Percentiles rank a stretch among this genome's conserved stretches.
phyloP scores from a whole-genome alignment of 2,888 invertebrate species.

The Andrena minutula region DNA sequence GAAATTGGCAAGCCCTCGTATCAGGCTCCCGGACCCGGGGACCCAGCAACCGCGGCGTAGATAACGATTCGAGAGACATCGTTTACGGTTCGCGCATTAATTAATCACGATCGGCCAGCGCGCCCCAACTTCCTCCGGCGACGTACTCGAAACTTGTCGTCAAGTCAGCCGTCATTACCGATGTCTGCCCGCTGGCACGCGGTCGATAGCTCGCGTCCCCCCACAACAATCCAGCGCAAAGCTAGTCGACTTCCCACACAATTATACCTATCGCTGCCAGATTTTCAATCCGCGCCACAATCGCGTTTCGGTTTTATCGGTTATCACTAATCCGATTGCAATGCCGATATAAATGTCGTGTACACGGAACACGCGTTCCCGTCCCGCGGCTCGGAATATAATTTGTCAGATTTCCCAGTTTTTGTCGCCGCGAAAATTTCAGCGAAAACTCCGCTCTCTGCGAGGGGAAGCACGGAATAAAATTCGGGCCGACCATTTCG shows the following conservation, averaged over 20 bases:
- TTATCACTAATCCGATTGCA: conserved; percentile 18
- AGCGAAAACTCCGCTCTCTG: neutral
- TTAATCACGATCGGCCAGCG: conserved; percentile 47
- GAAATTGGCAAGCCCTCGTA: conserved; percentile 59
- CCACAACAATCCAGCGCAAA: neutral
- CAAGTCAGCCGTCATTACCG: conserved; percentile 2
- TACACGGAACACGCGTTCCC: neutral
- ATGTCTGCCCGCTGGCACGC: neutral
- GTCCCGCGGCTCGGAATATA: conserved; percentile 13
- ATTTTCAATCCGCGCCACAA: neutral
- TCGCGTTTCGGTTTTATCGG: conserved; percentile 11
- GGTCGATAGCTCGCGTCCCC: neutral
- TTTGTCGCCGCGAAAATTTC: conserved; percentile 11
- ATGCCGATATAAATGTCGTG: conserved; percentile 11
- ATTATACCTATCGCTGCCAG: conserved; percentile 18
- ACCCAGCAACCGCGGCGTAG: conserved; percentile 3
- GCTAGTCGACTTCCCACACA: neutral
- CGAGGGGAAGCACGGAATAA: no score
- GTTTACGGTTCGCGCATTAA: conserved; percentile 36
- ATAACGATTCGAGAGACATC: conserved; percentile 47
- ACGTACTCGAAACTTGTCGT: neutral
- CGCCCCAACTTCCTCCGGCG: neutral
- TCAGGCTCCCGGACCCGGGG: conserved; percentile 19
- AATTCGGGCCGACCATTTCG: no score
- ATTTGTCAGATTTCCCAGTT: conserved; percentile 3